phyloP scores from a whole-genome alignment of 2,113 vertebrate genomes.

The Cyphomyrus discorhynchus region DNA sequence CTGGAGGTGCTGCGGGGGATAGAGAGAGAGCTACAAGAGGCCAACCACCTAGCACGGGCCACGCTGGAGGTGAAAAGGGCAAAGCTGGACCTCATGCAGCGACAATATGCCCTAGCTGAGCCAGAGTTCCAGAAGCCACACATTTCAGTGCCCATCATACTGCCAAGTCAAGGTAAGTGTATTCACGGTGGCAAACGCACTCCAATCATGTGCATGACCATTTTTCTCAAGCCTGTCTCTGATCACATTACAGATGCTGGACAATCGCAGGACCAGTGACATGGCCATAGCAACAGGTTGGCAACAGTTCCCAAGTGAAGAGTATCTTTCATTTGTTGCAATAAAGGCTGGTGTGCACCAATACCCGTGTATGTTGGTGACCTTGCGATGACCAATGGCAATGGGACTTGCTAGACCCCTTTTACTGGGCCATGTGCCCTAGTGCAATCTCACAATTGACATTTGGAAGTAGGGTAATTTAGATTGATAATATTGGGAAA shows the following conservation, averaged over 20 bases:
- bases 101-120: background rate
- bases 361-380: background rate
- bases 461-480: background rate
- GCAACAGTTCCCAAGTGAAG: too few relatives aligned
- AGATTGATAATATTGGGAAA: background rate
- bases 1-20: background rate
- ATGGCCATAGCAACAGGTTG: too few relatives aligned
- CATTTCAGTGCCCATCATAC: background rate
- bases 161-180: background rate
- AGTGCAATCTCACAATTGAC: background rate
- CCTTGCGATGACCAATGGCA: background rate
- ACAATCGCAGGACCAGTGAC: too few relatives aligned
- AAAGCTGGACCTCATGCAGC: background rate
- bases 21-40: background rate
- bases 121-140: background rate
- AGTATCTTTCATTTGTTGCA: background rate
- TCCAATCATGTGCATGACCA: background rate
- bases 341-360: background rate
- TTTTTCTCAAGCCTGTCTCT: background rate
- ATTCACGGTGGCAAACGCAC: background rate
- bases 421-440: background rate
- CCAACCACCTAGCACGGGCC: background rate
- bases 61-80: background rate
- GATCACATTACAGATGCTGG: background rate
- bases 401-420: background rate